A percentile compares a stretch with the other conserved stretches of the same genome.
These are phyloP conservation scores for Elanus axillaris DNA, from an alignment of 2,113 vertebrate species.

Conservation along the genomic window DNA sequence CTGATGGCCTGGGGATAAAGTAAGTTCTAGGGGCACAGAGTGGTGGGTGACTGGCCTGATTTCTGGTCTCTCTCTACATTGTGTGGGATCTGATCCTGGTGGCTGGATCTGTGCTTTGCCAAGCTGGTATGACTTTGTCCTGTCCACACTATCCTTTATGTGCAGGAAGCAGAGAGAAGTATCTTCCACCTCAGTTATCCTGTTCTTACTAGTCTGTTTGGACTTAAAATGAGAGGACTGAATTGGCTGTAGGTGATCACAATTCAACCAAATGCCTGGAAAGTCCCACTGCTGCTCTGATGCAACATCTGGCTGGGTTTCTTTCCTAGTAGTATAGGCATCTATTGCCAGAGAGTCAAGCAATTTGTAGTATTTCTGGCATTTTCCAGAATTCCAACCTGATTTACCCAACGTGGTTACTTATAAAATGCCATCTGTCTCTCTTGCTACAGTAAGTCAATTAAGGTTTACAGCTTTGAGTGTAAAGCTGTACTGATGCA, in stretches of 20 bases:
- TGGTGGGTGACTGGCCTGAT: not conserved
- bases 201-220: not conserved
- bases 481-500: not conserved
- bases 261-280: not conserved
- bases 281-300: not conserved
- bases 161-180: not conserved
- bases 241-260: not conserved
- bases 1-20: constrained; percentile 93
- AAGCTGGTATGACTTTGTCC: not conserved
- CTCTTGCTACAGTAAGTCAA: not conserved
- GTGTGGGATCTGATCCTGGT: not conserved
- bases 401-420: not conserved
- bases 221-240: not conserved
- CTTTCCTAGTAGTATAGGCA: not conserved
- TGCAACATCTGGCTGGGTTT: not conserved
- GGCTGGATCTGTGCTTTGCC: not conserved
- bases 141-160: accelerated
- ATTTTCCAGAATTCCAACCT: not conserved
- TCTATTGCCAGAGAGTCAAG: not conserved
- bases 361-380: not conserved
- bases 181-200: not conserved
- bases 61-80: not conserved
- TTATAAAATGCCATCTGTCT: not conserved
- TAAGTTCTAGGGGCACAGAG: constrained; percentile 60
- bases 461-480: not conserved